Conservation (phyloP, 2,113 vertebrate genomes). For the Hirundichthys speculiger region DNA sequence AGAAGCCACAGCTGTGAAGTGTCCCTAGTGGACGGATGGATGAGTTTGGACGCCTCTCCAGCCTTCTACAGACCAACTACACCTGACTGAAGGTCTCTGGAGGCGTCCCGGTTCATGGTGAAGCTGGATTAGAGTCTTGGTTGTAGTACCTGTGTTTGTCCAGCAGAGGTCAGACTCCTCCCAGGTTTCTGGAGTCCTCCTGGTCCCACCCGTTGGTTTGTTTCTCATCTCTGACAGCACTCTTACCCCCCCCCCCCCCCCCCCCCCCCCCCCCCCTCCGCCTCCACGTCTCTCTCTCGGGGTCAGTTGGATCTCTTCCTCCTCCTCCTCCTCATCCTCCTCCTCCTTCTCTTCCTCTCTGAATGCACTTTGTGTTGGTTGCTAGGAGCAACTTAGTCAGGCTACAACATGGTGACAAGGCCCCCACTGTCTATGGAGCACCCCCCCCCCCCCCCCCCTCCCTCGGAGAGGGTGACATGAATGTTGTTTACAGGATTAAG, state of each 20-base stretch:
- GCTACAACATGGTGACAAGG: conserved; percentile 79
- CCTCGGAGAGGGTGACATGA: conserved; percentile 4
- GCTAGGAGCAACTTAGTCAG: conserved; percentile 82
- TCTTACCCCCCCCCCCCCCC: not conserved
- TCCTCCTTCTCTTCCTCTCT: conserved; percentile 15
- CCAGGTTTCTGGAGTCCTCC: not conserved
- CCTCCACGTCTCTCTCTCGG: not conserved
- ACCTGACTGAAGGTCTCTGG: too few species aligned
- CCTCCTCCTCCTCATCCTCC: too few species aligned
- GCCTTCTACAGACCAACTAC: too few species aligned
- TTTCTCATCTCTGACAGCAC: too few species aligned
- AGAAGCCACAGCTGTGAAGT: too few species aligned
- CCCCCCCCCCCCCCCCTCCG: not conserved
- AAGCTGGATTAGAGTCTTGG: not conserved
- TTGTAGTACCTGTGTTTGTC: not conserved
- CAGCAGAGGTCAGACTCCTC: conserved; percentile 42
- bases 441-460: conserved; percentile 1
- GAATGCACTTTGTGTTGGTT: conserved; percentile 81
- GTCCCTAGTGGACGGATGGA: too few species aligned
- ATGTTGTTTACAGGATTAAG: conserved; percentile 28
- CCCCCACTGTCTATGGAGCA: conserved; percentile 63
- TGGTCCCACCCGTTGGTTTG: too few species aligned
- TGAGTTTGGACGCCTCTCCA: too few species aligned
- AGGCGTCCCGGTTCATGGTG: too few species aligned
- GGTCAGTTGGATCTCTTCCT: not conserved